These are phyloP conservation scores for Heliconius ethilla DNA, from an alignment of 2,888 invertebrate genomes.

Conservation along the genomic window DNA sequence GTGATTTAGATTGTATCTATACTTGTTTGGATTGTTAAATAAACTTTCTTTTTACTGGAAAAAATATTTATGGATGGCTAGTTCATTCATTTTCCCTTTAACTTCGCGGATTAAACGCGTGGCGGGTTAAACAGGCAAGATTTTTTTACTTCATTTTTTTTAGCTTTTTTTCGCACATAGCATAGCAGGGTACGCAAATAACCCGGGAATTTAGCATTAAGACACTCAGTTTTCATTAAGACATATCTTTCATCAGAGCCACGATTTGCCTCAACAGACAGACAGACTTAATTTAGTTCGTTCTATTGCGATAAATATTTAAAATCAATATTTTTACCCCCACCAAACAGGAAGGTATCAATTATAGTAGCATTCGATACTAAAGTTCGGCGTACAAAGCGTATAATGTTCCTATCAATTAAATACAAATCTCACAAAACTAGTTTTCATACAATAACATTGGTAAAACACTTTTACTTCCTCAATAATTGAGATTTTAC, in stretches of 20 bases:
- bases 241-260: too few species aligned
- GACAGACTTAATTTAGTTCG: too few species aligned
- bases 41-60: constrained; percentile 29
- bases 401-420: constrained; percentile 46
- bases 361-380: constrained; percentile 51
- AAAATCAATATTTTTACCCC: too few species aligned
- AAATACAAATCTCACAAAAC: constrained; percentile 48
- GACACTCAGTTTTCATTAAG: too few species aligned
- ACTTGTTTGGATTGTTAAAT: constrained; percentile 27
- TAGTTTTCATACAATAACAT: constrained; percentile 35
- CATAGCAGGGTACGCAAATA: too few species aligned
- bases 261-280: too few species aligned
- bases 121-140: too few species aligned
- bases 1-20: constrained; percentile 38
- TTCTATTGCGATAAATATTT: too few species aligned
- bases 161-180: too few species aligned
- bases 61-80: background rate
- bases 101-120: background rate
- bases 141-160: too few species aligned
- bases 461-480: constrained; percentile 40
- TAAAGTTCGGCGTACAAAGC: constrained; percentile 48
- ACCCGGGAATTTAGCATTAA: too few species aligned
- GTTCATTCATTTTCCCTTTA: background rate
- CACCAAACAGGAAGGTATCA: constrained; percentile 51
- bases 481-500: constrained; percentile 26